Conservation (phyloP, 1,140 invertebrate genomes). For the Drosophila baimaii region DNA sequence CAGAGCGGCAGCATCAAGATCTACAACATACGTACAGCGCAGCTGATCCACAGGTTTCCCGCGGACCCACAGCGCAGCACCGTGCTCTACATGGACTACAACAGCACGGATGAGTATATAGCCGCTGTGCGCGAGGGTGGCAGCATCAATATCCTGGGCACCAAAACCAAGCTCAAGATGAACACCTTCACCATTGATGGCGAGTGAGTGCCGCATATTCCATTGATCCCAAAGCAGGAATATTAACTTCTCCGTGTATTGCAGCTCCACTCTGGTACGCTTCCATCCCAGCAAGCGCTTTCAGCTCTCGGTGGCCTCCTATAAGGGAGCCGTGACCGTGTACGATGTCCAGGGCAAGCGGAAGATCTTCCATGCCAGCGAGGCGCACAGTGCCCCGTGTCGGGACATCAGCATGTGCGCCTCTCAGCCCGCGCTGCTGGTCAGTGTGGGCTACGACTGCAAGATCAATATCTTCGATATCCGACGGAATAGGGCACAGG, state of each 20-base stretch:
- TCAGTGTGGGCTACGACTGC: slow-evolving; percentile 81
- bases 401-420: slow-evolving; percentile 75
- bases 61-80: slow-evolving; percentile 67
- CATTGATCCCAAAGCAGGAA: neutral
- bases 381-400: slow-evolving; percentile 78
- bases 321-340: slow-evolving; percentile 70
- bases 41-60: slow-evolving; percentile 69
- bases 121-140: slow-evolving; percentile 76
- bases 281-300: slow-evolving; percentile 81
- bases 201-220: slow-evolving; percentile 50
- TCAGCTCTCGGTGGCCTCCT: slow-evolving; percentile 69
- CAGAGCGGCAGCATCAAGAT: slow-evolving; percentile 71
- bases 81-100: slow-evolving; percentile 79
- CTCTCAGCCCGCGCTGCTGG: slow-evolving; percentile 62
- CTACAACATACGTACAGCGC: slow-evolving; percentile 67
- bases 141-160: slow-evolving; percentile 75
- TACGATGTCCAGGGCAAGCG: slow-evolving; percentile 76
- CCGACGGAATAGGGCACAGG: slow-evolving; percentile 60
- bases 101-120: slow-evolving; percentile 78
- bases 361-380: slow-evolving; percentile 60
- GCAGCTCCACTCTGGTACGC: slow-evolving; percentile 74
- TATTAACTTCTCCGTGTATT: neutral
- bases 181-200: slow-evolving; percentile 72
- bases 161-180: slow-evolving; percentile 73
- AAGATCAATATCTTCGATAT: slow-evolving; percentile 82